Evolutionary conservation across 2,797 vertebrate genomes (phyloP).

Genomic region (Nannoperca australis): DNA sequence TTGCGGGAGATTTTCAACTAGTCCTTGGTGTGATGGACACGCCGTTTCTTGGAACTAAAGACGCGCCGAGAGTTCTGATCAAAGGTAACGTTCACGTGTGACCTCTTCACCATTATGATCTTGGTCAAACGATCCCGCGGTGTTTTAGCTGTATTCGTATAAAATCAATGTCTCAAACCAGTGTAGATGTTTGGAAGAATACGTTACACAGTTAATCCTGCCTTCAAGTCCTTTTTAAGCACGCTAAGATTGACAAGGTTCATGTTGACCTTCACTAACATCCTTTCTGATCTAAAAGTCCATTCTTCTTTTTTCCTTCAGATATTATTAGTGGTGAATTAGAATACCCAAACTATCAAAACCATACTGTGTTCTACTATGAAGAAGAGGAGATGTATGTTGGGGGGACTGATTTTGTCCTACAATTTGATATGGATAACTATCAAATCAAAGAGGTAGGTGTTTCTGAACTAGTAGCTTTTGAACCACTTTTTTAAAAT

Average conservation of each 20-base stretch:
- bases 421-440: slow-evolving; percentile 61
- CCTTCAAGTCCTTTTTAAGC: not conserved
- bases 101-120: not conserved
- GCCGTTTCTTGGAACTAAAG: slow-evolving; percentile 56
- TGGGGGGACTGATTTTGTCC: slow-evolving; percentile 73
- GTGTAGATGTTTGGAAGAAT: not conserved
- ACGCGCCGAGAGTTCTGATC: slow-evolving; percentile 60
- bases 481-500: not conserved
- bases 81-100: slow-evolving; percentile 47
- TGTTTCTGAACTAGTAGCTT: not conserved
- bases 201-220: not conserved
- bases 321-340: slow-evolving; percentile 27
- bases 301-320: slow-evolving; percentile 15
- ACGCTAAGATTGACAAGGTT: not conserved
- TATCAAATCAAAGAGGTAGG: slow-evolving; percentile 73
- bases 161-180: not conserved
- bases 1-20: slow-evolving; percentile 23
- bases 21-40: slow-evolving; percentile 14
- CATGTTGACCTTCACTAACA: not conserved
- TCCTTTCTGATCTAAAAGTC: not conserved
- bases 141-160: not conserved
- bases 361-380: slow-evolving; percentile 74
- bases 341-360: slow-evolving; percentile 56
- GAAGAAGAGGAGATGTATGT: slow-evolving; percentile 71
- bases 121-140: accelerated